Percentiles rank a stretch among this genome's conserved stretches.
Evolutionary conservation across 1,140 invertebrate species (phyloP).

Genomic region (Drosophila ohnishii): DNA sequence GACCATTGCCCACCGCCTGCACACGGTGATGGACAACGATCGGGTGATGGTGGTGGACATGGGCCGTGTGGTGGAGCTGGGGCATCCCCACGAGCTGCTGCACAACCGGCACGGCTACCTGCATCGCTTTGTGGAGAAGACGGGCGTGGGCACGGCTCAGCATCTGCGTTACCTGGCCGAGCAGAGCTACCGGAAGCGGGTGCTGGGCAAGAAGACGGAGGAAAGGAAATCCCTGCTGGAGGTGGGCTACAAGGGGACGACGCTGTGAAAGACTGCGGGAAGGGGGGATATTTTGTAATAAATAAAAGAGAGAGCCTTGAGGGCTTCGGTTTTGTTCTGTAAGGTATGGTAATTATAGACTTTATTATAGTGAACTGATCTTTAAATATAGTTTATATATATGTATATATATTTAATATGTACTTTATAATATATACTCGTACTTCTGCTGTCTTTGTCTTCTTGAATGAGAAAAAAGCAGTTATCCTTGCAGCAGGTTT

Average conservation of each 20-base stretch:
- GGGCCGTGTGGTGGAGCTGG: constrained; percentile 88
- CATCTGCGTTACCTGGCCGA: constrained; percentile 66
- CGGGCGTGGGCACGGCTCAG: constrained; percentile 65
- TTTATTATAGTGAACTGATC: constrained; percentile 82
- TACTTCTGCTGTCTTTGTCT: constrained; percentile 45
- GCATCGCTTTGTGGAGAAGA: constrained; percentile 76
- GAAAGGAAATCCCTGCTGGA: constrained; percentile 8
- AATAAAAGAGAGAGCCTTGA: constrained; percentile 5
- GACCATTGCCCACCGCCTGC: constrained; percentile 92
- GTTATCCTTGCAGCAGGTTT: constrained; percentile 32
- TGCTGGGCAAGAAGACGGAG: constrained; percentile 29
- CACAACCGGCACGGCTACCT: constrained; percentile 85
- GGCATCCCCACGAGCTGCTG: constrained; percentile 87
- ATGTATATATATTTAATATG: constrained; percentile 67
- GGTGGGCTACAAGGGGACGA: constrained; percentile 56
- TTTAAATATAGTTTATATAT: constrained; percentile 74
- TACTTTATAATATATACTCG: constrained; percentile 67
- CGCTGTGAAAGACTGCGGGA: constrained; percentile 64
- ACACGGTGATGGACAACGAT: constrained; percentile 91
- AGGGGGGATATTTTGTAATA: not conserved
- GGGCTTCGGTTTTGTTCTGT: constrained; percentile 38
- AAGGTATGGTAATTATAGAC: constrained; percentile 79
- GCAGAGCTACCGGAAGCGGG: constrained; percentile 72
- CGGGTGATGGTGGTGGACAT: constrained; percentile 89
- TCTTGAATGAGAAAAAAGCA: constrained; percentile 60